These are phyloP conservation scores for Petaurus breviceps DNA, from an alignment of 2,113 vertebrate genomes.

Conservation along the genomic window DNA sequence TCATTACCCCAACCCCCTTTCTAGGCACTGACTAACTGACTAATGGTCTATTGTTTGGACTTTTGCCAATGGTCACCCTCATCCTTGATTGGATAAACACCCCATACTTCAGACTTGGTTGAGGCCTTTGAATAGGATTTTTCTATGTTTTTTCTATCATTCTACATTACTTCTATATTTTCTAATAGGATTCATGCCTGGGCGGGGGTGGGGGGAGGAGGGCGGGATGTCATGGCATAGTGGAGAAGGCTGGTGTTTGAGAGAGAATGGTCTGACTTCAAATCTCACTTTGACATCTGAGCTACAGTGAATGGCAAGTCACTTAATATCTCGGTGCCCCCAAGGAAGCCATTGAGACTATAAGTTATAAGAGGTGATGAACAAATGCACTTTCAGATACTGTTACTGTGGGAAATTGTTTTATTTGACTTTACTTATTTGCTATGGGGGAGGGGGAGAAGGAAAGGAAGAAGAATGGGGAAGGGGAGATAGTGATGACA, in stretches of 20 bases:
- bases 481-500: no score
- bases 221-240: no score
- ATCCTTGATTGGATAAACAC: not conserved
- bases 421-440: no score
- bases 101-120: no score
- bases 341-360: not conserved
- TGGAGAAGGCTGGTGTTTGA: not conserved
- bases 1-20: not conserved
- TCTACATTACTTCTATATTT: not conserved
- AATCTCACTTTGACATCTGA: not conserved
- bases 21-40: not conserved
- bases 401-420: no score
- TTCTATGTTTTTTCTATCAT: no score
- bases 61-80: no score
- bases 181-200: not conserved
- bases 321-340: not conserved
- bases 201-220: no score
- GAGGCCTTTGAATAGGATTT: not conserved
- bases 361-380: not conserved
- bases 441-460: no score
- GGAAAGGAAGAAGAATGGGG: no score
- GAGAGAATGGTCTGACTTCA: not conserved
- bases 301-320: not conserved
- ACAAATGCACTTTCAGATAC: not conserved
- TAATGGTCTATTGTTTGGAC: not conserved